These are phyloP conservation scores for Caranx melampygus DNA, from an alignment of 2,113 vertebrate species.

Conservation along the genomic window DNA sequence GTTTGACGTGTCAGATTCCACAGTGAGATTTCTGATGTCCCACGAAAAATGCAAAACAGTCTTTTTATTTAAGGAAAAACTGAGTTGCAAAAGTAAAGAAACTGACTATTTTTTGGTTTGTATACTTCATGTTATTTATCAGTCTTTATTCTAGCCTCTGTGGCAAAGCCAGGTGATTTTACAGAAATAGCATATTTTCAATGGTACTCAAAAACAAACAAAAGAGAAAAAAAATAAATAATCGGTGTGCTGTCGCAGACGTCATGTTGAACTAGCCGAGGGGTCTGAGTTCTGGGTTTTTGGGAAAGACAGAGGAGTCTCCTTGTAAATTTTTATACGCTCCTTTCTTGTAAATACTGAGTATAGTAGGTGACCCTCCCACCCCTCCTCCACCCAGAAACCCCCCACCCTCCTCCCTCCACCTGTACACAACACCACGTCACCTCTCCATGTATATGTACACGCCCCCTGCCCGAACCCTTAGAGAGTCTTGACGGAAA, in stretches of 20 bases:
- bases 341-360: conserved; percentile 79
- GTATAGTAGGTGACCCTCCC: conserved; percentile 66
- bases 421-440: conserved; percentile 57
- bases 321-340: conserved; percentile 83
- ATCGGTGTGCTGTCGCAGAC: conserved; percentile 54
- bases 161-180: conserved; percentile 75
- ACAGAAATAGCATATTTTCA: conserved; percentile 78
- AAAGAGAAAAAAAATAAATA: conserved; percentile 20
- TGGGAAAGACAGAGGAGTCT: conserved; percentile 63
- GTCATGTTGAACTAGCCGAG: conserved; percentile 52
- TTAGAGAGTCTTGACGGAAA: conserved; percentile 41
- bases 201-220: conserved; percentile 58
- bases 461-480: conserved; percentile 17
- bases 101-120: conserved; percentile 71
- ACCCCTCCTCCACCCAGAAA: conserved; percentile 19
- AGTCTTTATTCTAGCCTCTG: conserved; percentile 64
- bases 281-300: conserved; percentile 56
- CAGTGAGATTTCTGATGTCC: conserved; percentile 58
- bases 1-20: conserved; percentile 34
- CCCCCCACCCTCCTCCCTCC: conserved; percentile 39
- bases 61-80: conserved; percentile 64
- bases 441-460: conserved; percentile 55
- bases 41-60: conserved; percentile 49
- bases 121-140: conserved; percentile 72
- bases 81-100: conserved; percentile 60